Base-by-base conservation (phyloP, 2,888 invertebrate species). In the Hirtodrosophila alboralis region DNA sequence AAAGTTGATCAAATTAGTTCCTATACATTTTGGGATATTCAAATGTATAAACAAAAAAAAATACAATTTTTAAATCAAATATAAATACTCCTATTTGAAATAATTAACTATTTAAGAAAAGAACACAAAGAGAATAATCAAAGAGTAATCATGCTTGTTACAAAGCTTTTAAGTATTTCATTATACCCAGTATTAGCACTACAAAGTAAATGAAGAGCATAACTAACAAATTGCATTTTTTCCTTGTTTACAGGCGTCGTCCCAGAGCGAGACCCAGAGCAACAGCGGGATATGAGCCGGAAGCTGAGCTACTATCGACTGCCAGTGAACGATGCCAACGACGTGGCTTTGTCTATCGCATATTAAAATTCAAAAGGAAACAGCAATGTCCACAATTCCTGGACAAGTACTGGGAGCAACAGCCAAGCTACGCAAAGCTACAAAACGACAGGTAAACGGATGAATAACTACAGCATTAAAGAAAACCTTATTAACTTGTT, bases 401-500 rank as follows among this genome's bases (percentile, higher is more conserved):
- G 30, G 89, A 90, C 37, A 87, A 81, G 31, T 89, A 90, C 63
- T 88, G 89, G 87, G 87, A 89, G 31, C 84, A 79, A 26, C 86
- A 88, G 44, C 88, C 83, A 36, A 87, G 85, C 66, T 90, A 90
- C 60, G 85, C 88, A 47, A 88, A 89, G 71, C 71, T 90, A 27
- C 87, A 78, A 47, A 85, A 69, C 40, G 76, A 76, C 43, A 67
- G 65, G 85, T 78, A 12, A 45, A 47, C 12, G 10, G 5, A n/a
- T 6, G n/a, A 49, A 34, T 1, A 30, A 9, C 3, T 1, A 4
- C n/a, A 2, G n/a, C n/a, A 28, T 1, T 1, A 4, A 1, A 1
- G 10, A 8, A 16, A 23, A 13, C 1, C n/a, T 8, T 16, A n/a
- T 5, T 2, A 44, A 45, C 2, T 8, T n/a, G n/a, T n/a, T n/a